Percentiles rank a stretch among this genome's conserved stretches.
Conservation (phyloP, 2,888 invertebrate genomes). For the Vesta saturnalis region DNA sequence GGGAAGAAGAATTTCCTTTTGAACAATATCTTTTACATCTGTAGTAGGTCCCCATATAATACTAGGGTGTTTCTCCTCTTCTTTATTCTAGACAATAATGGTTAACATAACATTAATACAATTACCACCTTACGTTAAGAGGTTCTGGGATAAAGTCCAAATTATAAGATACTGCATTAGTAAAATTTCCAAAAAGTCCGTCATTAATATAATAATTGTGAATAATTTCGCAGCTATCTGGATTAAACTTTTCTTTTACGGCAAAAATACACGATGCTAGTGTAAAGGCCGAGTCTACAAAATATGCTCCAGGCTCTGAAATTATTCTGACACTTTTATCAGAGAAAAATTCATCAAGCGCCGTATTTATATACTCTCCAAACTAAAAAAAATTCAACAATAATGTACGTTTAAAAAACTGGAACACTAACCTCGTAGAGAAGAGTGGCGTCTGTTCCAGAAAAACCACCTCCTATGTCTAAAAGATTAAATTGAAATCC, state of each 20-base stretch:
- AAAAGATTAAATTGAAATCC: conserved; percentile 83
- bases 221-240: conserved; percentile 47
- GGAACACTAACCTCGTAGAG: neutral
- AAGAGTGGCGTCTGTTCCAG: conserved; percentile 68
- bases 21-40: conserved; percentile 88
- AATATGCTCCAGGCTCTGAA: conserved; percentile 96
- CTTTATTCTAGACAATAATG: neutral
- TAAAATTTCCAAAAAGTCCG: conserved; percentile 98
- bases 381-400: conserved; percentile 63
- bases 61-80: neutral
- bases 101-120: conserved; percentile 37
- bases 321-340: conserved; percentile 84
- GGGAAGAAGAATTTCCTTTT: conserved; percentile 72
- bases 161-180: conserved; percentile 87
- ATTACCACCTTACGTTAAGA: conserved; percentile 65
- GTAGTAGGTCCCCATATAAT: conserved; percentile 95
- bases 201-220: conserved; percentile 94
- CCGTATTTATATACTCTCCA: conserved; percentile 79
- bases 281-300: conserved; percentile 96
- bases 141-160: conserved; percentile 84
- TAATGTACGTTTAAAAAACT: neutral
- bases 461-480: conserved; percentile 92
- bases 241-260: conserved; percentile 64
- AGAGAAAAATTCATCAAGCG: conserved; percentile 85
- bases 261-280: conserved; percentile 89